Base-by-base conservation (phyloP, 2,888 invertebrate species). In the Pelosia muscerda region DNA sequence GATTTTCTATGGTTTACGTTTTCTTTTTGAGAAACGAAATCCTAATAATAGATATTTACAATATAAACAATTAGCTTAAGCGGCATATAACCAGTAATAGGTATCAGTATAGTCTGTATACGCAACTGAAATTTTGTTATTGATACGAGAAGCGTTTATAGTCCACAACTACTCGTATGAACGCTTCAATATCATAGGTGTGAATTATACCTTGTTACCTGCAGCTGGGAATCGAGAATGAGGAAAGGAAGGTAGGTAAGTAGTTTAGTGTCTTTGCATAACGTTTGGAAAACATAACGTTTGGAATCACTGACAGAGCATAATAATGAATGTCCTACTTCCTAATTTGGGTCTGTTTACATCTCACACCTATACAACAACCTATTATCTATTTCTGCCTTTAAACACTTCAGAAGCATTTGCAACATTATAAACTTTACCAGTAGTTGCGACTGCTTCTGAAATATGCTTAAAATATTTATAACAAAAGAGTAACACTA, bases 161-260 rank as follows among this genome's bases (percentile, higher is more conserved):
- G 49, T n/a, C 54, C 13, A 55, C 54, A 55, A 25, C 23, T 55
- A n/a, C n/a, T n/a, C n/a, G n/a, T n/a, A 57, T 57, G n/a, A 57
- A 57, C n/a, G 25, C 55, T 25, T 28, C n/a, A 26, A 57, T 28
- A 57, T n/a, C 2, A 57, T 19, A 57, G 49, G 49, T 49, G 49
- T 49, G 9, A 49, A 49, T 49, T 25, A 11, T 5, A 15, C 25
- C 23, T 23, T 55, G 25, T 55, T 55, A 25, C 55, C 55, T 25
- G 25, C n/a, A 49, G 49, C n/a, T 49, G 49, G 49, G 49, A 61
- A 61, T 49, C 42, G 61, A 61, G 61, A 49, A 61, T 42, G 26
- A 61, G 42, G 49, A n/a, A 19, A 19, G 19, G 49, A 61, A 26
- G n/a, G 26, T 26, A 28, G n/a, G 26, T 23, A 49, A 26, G n/a